These are phyloP conservation scores for Drosophila carrolli DNA, from an alignment of 1,140 invertebrate species.

Conservation along the genomic window DNA sequence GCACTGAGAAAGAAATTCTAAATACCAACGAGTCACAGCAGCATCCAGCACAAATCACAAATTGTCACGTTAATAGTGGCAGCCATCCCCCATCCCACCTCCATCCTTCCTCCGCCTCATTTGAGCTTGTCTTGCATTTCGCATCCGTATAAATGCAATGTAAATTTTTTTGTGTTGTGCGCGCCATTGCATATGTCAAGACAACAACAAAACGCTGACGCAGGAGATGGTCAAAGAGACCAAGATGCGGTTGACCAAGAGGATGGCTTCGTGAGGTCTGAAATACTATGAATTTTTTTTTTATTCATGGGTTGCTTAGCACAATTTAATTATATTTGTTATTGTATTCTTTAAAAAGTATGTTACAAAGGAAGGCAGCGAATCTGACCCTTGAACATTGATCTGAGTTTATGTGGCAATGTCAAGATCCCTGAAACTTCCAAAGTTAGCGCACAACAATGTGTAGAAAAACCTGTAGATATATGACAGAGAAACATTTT, in stretches of 20 bases:
- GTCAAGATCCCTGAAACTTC: too few species aligned
- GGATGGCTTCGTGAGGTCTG: constrained; percentile 12
- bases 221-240: constrained; percentile 14
- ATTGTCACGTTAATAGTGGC: constrained; percentile 83
- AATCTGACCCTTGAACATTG: too few species aligned
- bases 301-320: too few species aligned
- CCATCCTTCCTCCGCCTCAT: constrained; percentile 26
- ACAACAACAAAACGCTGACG: constrained; percentile 58
- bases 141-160: constrained; percentile 82
- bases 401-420: too few species aligned
- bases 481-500: too few species aligned
- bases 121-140: constrained; percentile 61
- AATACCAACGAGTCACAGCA: constrained; percentile 71
- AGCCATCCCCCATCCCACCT: constrained; percentile 28
- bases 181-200: constrained; percentile 80
- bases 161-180: constrained; percentile 79
- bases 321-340: too few species aligned
- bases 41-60: constrained; percentile 76
- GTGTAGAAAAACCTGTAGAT: too few species aligned
- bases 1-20: constrained; percentile 76
- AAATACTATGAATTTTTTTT: neutral
- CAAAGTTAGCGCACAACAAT: too few species aligned
- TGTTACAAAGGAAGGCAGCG: too few species aligned
- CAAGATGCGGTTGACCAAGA: constrained; percentile 1
- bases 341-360: too few species aligned